phyloP scores from a whole-genome alignment of 2,113 vertebrate genomes.

The Ellobius talpinus region DNA sequence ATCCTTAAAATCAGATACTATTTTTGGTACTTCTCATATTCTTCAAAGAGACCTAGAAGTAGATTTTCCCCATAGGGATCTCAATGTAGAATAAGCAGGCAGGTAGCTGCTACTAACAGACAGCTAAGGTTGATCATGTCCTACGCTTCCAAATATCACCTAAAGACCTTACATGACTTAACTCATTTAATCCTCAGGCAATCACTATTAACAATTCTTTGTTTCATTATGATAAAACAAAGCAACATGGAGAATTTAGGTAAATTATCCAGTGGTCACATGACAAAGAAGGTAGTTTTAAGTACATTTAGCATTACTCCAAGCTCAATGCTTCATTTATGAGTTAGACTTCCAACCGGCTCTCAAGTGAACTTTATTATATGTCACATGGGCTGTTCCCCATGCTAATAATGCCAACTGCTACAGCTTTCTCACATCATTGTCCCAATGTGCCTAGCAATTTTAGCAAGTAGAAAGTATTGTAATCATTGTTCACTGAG shows the following conservation, averaged over 20 bases:
- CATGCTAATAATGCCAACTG: background rate
- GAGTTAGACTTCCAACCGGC: background rate
- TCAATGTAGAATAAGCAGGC: background rate
- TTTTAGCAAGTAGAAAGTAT: background rate
- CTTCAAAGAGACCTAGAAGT: background rate
- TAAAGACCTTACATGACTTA: slow-evolving; percentile 2
- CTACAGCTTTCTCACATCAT: background rate
- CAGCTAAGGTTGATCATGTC: background rate
- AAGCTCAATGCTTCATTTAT: background rate
- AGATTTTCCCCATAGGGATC: background rate
- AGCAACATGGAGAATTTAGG: background rate
- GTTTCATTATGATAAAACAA: slow-evolving; percentile 2
- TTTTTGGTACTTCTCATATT: background rate
- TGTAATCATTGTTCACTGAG: background rate
- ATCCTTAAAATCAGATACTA: background rate
- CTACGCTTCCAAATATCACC: background rate
- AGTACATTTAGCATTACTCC: background rate
- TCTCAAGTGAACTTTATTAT: background rate
- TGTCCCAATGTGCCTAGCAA: background rate
- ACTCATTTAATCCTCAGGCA: background rate
- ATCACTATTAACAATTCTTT: background rate
- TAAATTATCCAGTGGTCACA: background rate
- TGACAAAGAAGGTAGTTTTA: background rate
- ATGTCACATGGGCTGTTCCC: background rate
- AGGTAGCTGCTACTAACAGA: background rate